Base-by-base conservation (phyloP, 2,888 invertebrate genomes). In the Spialia ferax region DNA sequence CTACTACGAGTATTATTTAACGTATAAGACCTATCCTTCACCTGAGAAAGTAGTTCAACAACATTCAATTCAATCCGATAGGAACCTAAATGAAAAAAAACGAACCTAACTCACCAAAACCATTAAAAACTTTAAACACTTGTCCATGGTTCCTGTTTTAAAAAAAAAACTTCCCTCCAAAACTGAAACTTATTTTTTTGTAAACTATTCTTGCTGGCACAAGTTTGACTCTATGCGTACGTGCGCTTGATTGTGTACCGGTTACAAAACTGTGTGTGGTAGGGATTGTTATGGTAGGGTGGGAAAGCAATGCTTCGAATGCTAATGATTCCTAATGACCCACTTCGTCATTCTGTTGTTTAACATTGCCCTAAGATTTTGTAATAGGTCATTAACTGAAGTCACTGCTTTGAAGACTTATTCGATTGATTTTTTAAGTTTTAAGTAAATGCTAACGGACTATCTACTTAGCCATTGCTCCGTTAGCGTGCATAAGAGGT, bases 311-410 rank as follows among this genome's bases (percentile, higher is more conserved):
- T 69, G 75, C 73, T 74, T 72, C 75, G 87, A 83, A 87, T 87
- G 74, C 78, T 88, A 86, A 86, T 82, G 82, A 80, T 72, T 76
- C 64, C 71, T 70, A 67, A 77, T 78, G 76, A 76, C 78, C 76
- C 74, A 78, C 76, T 79, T 79, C 74, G 60, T 38, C 26, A 63
- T 73, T 76, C 68, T 67, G 68, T 69, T 70, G 64, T 71, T 42
- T 60, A 64, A 57, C 26, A 63, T 20, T 59, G 23, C 26, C 23
- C 2, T 52, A 52, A 18, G 15, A 6, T 60, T 48, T 60, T 45
- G 15, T 6, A 50, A 15, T 57, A 23, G 10, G 2, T 57, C 48
- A 22, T 52, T 22, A 50, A 22, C 22, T 6, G 0, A 13, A 11
- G 18, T 6, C 5, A 52, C 7, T 22, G 52, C 52, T 23, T 52